A percentile compares a stretch with the other conserved stretches of the same genome.
Conservation (phyloP, 2,797 vertebrate genomes). For the Anabacerthia variegaticeps region DNA sequence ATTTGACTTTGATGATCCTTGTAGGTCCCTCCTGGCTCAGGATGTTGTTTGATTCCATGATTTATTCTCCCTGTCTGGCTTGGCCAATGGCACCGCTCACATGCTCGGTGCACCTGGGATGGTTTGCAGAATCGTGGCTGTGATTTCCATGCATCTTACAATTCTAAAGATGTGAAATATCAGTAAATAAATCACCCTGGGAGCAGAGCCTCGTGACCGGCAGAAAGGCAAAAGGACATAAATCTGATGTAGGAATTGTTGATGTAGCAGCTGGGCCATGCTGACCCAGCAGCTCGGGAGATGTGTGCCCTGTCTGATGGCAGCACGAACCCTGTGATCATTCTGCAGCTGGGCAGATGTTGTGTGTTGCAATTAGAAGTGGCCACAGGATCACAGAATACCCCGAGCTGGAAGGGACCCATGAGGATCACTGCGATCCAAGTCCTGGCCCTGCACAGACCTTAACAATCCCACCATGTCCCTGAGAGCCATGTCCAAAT, state of each 20-base stretch:
- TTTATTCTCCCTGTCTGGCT: neutral
- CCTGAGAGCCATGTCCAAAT: rapidly evolving
- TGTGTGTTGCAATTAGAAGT: neutral
- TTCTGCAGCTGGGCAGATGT: neutral
- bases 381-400: neutral
- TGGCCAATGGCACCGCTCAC: neutral
- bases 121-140: neutral
- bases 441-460: neutral
- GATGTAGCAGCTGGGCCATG: neutral
- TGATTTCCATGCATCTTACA: rapidly evolving
- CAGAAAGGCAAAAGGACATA: neutral
- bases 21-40: neutral
- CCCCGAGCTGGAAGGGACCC: neutral
- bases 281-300: neutral
- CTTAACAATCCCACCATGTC: neutral
- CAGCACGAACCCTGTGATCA: neutral
- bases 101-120: rapidly evolving
- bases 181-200: neutral
- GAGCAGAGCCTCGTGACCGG: neutral
- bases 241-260: neutral
- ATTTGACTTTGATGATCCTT: no score
- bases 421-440: rapidly evolving
- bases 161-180: neutral
- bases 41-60: neutral
- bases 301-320: rapidly evolving